Percentiles rank a stretch among this genome's conserved stretches.
phyloP scores from a whole-genome alignment of 2,888 invertebrate species.

The Nasonovia ribisnigri region DNA sequence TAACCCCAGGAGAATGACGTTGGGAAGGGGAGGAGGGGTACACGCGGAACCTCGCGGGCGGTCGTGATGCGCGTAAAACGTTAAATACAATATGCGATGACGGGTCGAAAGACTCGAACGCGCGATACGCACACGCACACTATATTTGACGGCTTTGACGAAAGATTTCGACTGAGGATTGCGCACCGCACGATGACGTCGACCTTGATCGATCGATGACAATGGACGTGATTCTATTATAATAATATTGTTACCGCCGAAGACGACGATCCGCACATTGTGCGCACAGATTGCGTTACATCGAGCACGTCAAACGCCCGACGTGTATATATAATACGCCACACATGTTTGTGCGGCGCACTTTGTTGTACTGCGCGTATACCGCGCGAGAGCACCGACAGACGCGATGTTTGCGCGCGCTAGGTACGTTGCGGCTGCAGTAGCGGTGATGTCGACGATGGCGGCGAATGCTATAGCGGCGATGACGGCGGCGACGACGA shows the following conservation, averaged over 20 bases:
- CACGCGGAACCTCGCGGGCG: neutral
- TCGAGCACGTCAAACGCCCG: neutral
- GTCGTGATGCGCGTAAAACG: neutral
- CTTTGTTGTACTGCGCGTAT: neutral
- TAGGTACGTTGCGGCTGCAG: neutral
- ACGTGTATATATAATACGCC: constrained; percentile 27
- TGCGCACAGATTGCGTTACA: neutral
- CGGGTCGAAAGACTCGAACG: constrained; percentile 37
- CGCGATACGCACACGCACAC: neutral
- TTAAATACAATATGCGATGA: neutral
- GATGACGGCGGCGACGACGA: neutral
- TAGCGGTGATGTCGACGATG: neutral
- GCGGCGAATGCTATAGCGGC: neutral
- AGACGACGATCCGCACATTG: neutral
- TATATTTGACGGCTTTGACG: neutral
- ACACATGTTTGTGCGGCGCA: neutral
- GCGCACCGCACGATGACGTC: neutral
- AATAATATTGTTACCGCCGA: neutral
- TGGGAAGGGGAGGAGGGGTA: neutral
- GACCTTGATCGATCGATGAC: constrained; percentile 43
- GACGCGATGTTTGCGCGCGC: neutral
- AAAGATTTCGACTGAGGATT: neutral
- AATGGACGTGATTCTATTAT: neutral
- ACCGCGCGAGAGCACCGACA: neutral
- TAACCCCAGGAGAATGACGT: neutral